A percentile compares a stretch with the other conserved stretches of the same genome.
Conservation (phyloP, 2,797 vertebrate genomes). For the Myripristis murdjan region DNA sequence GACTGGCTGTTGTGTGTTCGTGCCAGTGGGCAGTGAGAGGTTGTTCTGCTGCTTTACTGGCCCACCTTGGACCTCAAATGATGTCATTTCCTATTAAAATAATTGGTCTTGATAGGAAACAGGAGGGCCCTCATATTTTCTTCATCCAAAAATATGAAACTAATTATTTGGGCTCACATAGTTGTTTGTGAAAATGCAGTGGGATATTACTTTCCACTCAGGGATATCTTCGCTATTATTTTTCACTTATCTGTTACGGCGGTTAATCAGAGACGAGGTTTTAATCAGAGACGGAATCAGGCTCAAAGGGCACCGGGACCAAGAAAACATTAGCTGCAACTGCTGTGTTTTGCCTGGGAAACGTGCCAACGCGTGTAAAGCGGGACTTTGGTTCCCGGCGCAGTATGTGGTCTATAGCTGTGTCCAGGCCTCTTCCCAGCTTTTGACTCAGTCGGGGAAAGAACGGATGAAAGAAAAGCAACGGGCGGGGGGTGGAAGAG, state of each 20-base stretch:
- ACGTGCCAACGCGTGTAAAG: slow-evolving; percentile 43
- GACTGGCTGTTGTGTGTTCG: slow-evolving; percentile 15
- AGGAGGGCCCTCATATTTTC: slow-evolving; percentile 48
- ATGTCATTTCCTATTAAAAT: slow-evolving; percentile 68
- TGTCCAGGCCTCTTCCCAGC: slow-evolving; percentile 38
- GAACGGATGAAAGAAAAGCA: slow-evolving; percentile 17
- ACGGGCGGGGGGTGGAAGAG: too few species aligned
- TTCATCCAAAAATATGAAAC: slow-evolving; percentile 62
- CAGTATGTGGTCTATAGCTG: slow-evolving; percentile 49
- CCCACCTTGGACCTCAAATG: slow-evolving; percentile 57
- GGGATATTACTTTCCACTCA: slow-evolving; percentile 39
- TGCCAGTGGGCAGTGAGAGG: slow-evolving; percentile 50
- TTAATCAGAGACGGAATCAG: slow-evolving; percentile 54
- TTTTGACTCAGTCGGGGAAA: slow-evolving; percentile 24
- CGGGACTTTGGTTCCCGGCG: slow-evolving; percentile 28
- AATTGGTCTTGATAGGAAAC: slow-evolving; percentile 62
- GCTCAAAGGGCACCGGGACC: slow-evolving; percentile 45
- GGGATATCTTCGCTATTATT: slow-evolving; percentile 42
- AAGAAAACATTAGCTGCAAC: slow-evolving; percentile 42
- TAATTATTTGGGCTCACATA: slow-evolving; percentile 62
- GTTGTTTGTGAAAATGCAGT: slow-evolving; percentile 37
- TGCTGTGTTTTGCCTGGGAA: slow-evolving; percentile 56
- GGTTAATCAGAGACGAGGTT: slow-evolving; percentile 52
- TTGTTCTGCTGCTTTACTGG: slow-evolving; percentile 48
- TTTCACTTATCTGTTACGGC: slow-evolving; percentile 46